Percentiles rank a stretch among this genome's conserved stretches.
Evolutionary conservation across 2,797 vertebrate genomes (phyloP).

Genomic region (Gobio occitaniae): DNA sequence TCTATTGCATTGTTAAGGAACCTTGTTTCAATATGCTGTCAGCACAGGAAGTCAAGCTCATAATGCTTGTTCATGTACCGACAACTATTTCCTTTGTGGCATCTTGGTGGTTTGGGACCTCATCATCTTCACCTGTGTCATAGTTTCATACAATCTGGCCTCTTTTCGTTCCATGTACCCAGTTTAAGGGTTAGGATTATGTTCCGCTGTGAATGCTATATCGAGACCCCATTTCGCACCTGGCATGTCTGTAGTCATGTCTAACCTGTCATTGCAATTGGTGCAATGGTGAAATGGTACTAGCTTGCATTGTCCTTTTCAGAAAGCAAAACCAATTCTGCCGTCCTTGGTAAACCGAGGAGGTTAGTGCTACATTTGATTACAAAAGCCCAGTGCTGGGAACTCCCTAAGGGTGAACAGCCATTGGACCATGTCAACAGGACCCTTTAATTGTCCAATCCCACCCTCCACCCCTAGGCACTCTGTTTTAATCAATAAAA

Average conservation of each 20-base stretch:
- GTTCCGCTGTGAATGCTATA: background rate
- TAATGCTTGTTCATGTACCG: conserved; percentile 51
- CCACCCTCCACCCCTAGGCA: background rate
- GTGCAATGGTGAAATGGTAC: conserved; percentile 33
- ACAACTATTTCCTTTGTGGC: conserved; percentile 58
- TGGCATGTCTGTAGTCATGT: conserved; percentile 47
- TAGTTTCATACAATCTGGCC: conserved; percentile 48
- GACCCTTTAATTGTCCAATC: conserved; percentile 18
- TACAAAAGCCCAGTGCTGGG: conserved; percentile 31
- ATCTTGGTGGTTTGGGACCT: conserved; percentile 29
- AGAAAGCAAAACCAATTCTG: conserved; percentile 3
- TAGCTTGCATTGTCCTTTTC: conserved; percentile 49
- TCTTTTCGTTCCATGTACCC: conserved; percentile 34
- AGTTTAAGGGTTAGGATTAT: background rate
- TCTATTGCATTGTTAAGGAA: conserved; percentile 9
- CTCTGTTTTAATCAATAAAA: conserved; percentile 7
- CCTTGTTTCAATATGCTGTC: conserved; percentile 50
- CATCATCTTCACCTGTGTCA: conserved; percentile 58
- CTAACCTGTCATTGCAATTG: conserved; percentile 37
- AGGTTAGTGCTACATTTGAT: conserved; percentile 39
- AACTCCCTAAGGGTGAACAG: conserved; percentile 47
- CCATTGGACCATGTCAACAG: conserved; percentile 49
- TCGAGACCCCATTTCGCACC: conserved; percentile 43
- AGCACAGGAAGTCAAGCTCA: conserved; percentile 57
- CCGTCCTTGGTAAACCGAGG: conserved; percentile 29